Conservation (phyloP, 2,797 vertebrate genomes). For the Meriones psammophilus region DNA sequence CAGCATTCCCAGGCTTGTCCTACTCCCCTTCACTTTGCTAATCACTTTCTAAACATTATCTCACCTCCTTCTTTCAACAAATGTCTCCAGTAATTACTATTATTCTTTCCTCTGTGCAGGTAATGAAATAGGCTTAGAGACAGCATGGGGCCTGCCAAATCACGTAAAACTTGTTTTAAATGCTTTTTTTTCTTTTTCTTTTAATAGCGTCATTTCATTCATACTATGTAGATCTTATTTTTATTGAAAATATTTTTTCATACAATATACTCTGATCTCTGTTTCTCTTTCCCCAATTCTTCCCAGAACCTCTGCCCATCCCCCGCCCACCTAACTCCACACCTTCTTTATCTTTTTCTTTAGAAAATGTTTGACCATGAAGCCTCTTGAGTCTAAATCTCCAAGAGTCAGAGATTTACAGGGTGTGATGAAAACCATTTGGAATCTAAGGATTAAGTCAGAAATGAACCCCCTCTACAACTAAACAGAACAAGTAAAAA, state of each 20-base stretch:
- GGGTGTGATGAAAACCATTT: not conserved
- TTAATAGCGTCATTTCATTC: constrained; percentile 44
- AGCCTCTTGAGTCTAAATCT: not conserved
- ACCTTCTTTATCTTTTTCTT: not conserved
- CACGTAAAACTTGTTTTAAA: constrained; percentile 18
- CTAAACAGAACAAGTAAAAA: constrained; percentile 14
- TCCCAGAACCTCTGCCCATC: too few species aligned
- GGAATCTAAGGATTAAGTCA: constrained; percentile 45
- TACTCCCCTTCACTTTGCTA: constrained; percentile 5
- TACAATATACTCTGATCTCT: not conserved
- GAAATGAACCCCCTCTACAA: not conserved
- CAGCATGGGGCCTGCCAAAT: not conserved
- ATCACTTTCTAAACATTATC: constrained; percentile 60
- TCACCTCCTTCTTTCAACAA: constrained; percentile 52
- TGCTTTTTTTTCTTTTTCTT: constrained; percentile 10
- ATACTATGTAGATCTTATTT: not conserved
- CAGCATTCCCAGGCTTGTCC: not conserved
- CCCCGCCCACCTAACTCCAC: not conserved
- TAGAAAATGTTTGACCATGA: not conserved
- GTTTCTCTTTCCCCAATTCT: not conserved
- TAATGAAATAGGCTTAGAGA: not conserved
- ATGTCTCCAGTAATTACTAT: constrained; percentile 17
- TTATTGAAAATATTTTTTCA: not conserved
- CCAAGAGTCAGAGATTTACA: not conserved
- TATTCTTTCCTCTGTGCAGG: constrained; percentile 21